Percentiles rank a stretch among this genome's conserved stretches.
These are phyloP conservation scores for Dynastes grantii DNA, from an alignment of 2,888 invertebrate genomes.

Conservation along the genomic window DNA sequence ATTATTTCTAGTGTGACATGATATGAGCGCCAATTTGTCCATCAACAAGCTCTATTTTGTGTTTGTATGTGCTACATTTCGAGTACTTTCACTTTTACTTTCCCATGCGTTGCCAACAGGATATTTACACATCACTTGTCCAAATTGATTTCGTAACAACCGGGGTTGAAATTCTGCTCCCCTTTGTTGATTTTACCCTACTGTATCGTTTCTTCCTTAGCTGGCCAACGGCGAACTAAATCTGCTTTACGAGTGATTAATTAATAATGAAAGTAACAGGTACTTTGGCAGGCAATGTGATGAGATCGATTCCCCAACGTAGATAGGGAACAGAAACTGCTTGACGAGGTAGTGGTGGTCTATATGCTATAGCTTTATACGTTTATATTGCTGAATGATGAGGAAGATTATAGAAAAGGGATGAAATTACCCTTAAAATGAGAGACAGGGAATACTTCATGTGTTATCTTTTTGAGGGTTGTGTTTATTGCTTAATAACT, in stretches of 20 bases:
- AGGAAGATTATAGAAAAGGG: no score
- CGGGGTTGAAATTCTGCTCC: conserved; percentile 13
- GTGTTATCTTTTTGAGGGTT: no score
- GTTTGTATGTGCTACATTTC: neutral
- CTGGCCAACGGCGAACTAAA: conserved; percentile 15
- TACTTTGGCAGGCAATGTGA: conserved; percentile 19
- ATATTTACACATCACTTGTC: conserved; percentile 35
- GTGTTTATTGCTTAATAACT: no score
- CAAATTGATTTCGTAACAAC: conserved; percentile 19
- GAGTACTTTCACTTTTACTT: conserved; percentile 37
- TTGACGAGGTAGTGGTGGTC: neutral
- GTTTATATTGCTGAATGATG: no score
- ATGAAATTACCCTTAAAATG: neutral
- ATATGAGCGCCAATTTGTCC: conserved; percentile 15
- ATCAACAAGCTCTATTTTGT: neutral
- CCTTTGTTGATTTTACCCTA: conserved; percentile 10
- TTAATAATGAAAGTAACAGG: conserved; percentile 40
- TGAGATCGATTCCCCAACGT: conserved; percentile 20
- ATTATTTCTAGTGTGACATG: neutral
- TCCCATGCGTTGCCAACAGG: neutral
- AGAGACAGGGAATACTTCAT: no score
- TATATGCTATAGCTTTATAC: neutral
- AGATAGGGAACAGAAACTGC: neutral
- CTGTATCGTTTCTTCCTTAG: conserved; percentile 5
- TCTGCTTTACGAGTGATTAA: conserved; percentile 26